Base-by-base conservation (phyloP, 2,888 invertebrate species). In the Brachynemurus nebulosus region DNA sequence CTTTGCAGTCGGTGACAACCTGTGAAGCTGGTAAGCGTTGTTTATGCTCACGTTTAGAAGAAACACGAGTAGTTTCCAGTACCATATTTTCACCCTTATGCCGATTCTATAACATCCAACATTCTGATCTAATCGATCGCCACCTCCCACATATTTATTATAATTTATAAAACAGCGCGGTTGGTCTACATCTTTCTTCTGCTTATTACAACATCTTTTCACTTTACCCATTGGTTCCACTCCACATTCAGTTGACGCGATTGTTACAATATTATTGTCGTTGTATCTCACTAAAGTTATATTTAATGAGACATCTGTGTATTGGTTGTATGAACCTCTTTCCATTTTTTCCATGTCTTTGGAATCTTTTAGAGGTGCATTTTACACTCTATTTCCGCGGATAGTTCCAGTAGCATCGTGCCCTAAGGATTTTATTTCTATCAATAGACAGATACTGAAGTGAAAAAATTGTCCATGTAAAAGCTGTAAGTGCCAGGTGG, bases 81-180 rank as follows among this genome's bases (percentile, higher is more conserved):
- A 23, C 25, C 25, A 23, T 23, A 8, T 34, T n/a, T 34, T 34
- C 6, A 8, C 34, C n/a, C 34, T 5, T 12, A 34, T 34, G 7
- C 12, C n/a, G n/a, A 14, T 34, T 34, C 34, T 5, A 45, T 54
- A 54, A 50, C 47, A 48, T 34, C 51, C 47, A 27, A 53, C 51
- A 40, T 51, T 52, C 44, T 53, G 52, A 48, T 55, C 50, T 41
- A 51, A 53, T 1, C 48, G 48, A 52, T 54, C 52, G 35, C 52
- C 45, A 0, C 52, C 51, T 40, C 48, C 51, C 52, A 54, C 52
- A 17, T 39, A 37, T 19, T 8, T 37, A 38, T 52, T 52, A 23
- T 53, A 55, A 21, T 53, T 50, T 9, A 16, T 40, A 2, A 51
- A 37, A 5, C 6, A 8, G 7, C n/a, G 34, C 7, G 34, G 34